Conservation (phyloP, 2,113 vertebrate genomes). For the Percina caprodes region DNA sequence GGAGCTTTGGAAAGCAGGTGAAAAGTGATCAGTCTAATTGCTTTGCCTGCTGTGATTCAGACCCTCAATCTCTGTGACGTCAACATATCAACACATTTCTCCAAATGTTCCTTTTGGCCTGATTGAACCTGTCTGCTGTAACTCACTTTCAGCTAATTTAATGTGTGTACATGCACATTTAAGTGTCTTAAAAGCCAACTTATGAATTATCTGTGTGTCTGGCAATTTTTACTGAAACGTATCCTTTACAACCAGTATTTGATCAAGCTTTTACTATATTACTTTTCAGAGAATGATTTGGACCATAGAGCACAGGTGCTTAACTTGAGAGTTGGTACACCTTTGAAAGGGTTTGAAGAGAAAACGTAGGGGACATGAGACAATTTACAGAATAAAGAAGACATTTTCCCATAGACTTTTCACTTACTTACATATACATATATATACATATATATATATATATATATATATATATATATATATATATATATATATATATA, state of each 20-base stretch:
- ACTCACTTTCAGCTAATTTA: background rate
- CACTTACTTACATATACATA: background rate
- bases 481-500: background rate
- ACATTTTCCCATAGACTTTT: too few relatives aligned
- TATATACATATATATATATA: background rate
- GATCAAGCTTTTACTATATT: background rate
- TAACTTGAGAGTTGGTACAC: background rate
- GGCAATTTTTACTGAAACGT: background rate
- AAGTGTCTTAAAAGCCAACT: background rate
- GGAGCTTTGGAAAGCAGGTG: constrained; percentile 31
- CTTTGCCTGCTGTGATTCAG: constrained; percentile 60
- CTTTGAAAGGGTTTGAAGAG: too few relatives aligned
- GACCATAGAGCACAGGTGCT: background rate
- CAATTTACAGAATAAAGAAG: background rate
- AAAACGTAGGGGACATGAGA: background rate
- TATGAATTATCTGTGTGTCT: background rate
- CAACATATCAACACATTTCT: constrained; percentile 27
- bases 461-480: too few relatives aligned
- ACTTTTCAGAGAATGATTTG: background rate
- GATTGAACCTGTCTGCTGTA: background rate
- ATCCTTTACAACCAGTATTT: background rate
- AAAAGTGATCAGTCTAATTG: constrained; percentile 69
- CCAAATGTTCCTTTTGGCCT: background rate
- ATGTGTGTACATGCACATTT: background rate
- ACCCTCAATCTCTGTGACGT: constrained; percentile 27